A percentile compares a stretch with the other conserved stretches of the same genome.
These are phyloP conservation scores for Morbakka virulenta DNA, from an alignment of 30 jellyfish, hydroid and myxozoan genomes.

Conservation along the genomic window DNA sequence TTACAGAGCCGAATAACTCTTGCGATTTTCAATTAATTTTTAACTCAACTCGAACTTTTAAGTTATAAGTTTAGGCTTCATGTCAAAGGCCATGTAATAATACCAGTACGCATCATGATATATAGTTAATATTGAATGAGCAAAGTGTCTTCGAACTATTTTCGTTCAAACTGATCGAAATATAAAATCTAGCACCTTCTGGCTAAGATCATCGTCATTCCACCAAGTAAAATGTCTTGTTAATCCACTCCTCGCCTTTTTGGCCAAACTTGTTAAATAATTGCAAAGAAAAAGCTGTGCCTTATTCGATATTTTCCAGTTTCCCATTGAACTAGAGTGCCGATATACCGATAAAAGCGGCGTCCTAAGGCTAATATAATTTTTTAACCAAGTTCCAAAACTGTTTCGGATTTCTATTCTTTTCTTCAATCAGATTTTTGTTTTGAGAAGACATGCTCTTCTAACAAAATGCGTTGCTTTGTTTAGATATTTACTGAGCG, in stretches of 20 bases:
- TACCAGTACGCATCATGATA: not conserved
- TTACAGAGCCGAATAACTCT: not conserved
- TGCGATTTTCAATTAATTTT: not conserved
- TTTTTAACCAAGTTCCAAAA: slow-evolving; percentile 20
- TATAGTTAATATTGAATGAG: not conserved
- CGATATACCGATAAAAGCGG: slow-evolving; percentile 28
- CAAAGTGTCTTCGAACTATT: slow-evolving; percentile 19
- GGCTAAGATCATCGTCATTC: slow-evolving; percentile 13
- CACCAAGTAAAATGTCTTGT: slow-evolving; percentile 21
- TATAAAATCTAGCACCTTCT: not conserved
- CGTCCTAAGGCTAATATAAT: not conserved
- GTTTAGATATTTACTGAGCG: not conserved
- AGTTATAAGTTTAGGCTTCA: not conserved
- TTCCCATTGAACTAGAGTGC: slow-evolving; percentile 43
- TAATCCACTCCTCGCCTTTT: slow-evolving; percentile 16
- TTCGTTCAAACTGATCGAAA: slow-evolving; percentile 21
- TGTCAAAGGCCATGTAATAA: slow-evolving; percentile 4
- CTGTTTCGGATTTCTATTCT: slow-evolving; percentile 17
- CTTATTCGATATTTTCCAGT: slow-evolving; percentile 31
- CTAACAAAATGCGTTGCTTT: slow-evolving; percentile 22
- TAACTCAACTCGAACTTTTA: not conserved
- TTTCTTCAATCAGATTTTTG: slow-evolving; percentile 41
- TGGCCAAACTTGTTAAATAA: slow-evolving; percentile 34
- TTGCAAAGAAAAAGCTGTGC: slow-evolving; percentile 48
- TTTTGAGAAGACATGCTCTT: slow-evolving; percentile 25